These are phyloP conservation scores for Agrypnus murinus DNA, from an alignment of 2,888 invertebrate species.

Conservation along the genomic window DNA sequence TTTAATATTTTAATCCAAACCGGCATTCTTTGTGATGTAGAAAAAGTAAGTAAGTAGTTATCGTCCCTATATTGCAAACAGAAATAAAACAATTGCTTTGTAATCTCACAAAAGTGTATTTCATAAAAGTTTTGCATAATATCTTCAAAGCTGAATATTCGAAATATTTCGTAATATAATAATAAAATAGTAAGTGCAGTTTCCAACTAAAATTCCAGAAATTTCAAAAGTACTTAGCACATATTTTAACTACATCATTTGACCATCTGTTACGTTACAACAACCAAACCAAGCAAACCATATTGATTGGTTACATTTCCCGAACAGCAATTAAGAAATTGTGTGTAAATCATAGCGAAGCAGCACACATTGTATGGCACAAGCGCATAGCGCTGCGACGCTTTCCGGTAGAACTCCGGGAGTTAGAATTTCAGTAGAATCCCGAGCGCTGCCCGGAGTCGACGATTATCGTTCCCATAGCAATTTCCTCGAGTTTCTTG, in stretches of 20 bases:
- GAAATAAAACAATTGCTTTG: too few relatives aligned
- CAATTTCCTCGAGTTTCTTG: slow-evolving; percentile 37
- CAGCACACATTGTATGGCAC: slow-evolving; percentile 51
- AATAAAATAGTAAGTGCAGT: background rate
- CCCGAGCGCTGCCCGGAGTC: slow-evolving; percentile 42
- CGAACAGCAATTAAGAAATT: slow-evolving; percentile 59
- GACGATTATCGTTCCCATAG: slow-evolving; percentile 35
- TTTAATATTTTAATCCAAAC: too few relatives aligned
- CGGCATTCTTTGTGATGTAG: too few relatives aligned
- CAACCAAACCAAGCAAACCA: slow-evolving; percentile 30
- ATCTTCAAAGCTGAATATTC: background rate
- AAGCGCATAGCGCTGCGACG: slow-evolving; percentile 47
- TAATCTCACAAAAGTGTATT: too few relatives aligned
- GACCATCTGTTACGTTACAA: slow-evolving; percentile 25
- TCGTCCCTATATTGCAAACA: too few relatives aligned
- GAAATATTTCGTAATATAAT: background rate
- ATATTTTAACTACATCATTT: slow-evolving; percentile 12
- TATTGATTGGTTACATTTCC: slow-evolving; percentile 47
- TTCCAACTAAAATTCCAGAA: background rate
- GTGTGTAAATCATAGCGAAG: slow-evolving; percentile 55
- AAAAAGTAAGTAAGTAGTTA: too few relatives aligned
- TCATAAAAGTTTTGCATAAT: slow-evolving; percentile 3
- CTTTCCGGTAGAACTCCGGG: slow-evolving; percentile 47
- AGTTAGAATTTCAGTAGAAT: slow-evolving; percentile 49
- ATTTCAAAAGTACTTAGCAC: slow-evolving; percentile 8